Evolutionary conservation across 2,113 vertebrate species (phyloP), one percentile per base, ranked within the genome.

Genomic region (Oncorhynchus nerka): DNA sequence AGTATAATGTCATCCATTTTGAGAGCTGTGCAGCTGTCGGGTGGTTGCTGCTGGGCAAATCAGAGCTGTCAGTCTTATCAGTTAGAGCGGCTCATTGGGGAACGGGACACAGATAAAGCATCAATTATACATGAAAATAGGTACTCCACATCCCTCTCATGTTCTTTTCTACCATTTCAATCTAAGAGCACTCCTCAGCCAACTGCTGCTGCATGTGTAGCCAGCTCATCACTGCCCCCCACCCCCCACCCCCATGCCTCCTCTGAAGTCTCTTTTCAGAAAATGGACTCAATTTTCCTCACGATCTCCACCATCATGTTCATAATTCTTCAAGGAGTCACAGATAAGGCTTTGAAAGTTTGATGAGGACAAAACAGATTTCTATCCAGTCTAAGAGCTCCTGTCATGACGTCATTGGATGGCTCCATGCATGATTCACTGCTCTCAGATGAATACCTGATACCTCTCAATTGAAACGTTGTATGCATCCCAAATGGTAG

Each of bases 351-450:
- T 70, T 30, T 86, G 81, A 86, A 88, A 81, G 73, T 86, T 88
- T 86, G 67, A 88, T 88, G 86, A 86, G 80, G 73, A 78, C 80
- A 86, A 84, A 84, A 86, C 84, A 78, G 84, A 83, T 84, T 79
- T 80, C 71, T 57, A 75, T 82, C 75, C 71, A 20, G 30, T 73
- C 75, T 82, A 77, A 70, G 64, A 79, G 69, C 79, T 34, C 16
- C 30, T 75, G 80, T 84, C 80, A 83, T 88, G 86, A 88, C 84
- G 84, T 88, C 86, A 88, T 70, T 26, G 49, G 22, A 15, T 6
- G 68, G 74, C 70, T 49, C 73, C 57, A 67, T 32, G 48, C 57
- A 67, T 32, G 48, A 85, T 67, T 13, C 70, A 67, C 30, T 34
- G 20, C 22, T 71, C 72, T 77, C 74, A 26, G 74, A 70, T 76